A percentile compares a stretch with the other conserved stretches of the same genome.
These are phyloP conservation scores for Amphiprion clarkii DNA, from an alignment of 2,797 vertebrate species.

Conservation along the genomic window DNA sequence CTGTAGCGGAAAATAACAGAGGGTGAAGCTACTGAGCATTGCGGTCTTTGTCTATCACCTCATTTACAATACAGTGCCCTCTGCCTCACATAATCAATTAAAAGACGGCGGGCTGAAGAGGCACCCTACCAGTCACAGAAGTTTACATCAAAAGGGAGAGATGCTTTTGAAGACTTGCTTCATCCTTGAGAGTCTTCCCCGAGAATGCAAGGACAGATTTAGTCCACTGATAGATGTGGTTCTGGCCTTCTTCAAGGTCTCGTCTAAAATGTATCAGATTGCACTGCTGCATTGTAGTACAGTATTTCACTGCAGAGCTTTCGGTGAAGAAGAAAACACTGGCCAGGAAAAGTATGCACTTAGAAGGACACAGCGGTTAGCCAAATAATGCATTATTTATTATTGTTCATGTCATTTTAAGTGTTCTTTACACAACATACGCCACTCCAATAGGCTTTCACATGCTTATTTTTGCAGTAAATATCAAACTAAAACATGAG, in stretches of 20 bases:
- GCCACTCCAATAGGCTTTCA: background rate
- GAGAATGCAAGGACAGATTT: constrained; percentile 84
- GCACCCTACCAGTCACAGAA: constrained; percentile 80
- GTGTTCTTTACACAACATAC: background rate
- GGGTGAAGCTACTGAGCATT: constrained; percentile 64
- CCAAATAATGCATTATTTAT: background rate
- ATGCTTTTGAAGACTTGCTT: constrained; percentile 86
- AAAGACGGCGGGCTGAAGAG: constrained; percentile 74
- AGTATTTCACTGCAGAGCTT: constrained; percentile 64
- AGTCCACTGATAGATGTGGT: constrained; percentile 86
- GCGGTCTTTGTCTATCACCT: constrained; percentile 82
- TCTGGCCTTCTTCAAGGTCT: constrained; percentile 84
- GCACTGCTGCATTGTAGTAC: constrained; percentile 66
- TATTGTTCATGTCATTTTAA: background rate
- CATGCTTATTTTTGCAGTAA: background rate
- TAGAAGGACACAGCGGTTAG: constrained; percentile 6
- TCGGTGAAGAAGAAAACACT: constrained; percentile 35
- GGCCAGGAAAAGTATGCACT: constrained; percentile 6
- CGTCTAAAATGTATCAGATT: constrained; percentile 77
- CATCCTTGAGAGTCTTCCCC: constrained; percentile 82
- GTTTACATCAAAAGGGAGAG: constrained; percentile 86
- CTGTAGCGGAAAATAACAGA: constrained; percentile 68
- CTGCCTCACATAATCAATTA: constrained; percentile 88
- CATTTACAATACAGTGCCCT: constrained; percentile 84
- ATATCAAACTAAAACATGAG: background rate